Conservation (phyloP, 2,888 invertebrate species). For the Thumatha senex region DNA sequence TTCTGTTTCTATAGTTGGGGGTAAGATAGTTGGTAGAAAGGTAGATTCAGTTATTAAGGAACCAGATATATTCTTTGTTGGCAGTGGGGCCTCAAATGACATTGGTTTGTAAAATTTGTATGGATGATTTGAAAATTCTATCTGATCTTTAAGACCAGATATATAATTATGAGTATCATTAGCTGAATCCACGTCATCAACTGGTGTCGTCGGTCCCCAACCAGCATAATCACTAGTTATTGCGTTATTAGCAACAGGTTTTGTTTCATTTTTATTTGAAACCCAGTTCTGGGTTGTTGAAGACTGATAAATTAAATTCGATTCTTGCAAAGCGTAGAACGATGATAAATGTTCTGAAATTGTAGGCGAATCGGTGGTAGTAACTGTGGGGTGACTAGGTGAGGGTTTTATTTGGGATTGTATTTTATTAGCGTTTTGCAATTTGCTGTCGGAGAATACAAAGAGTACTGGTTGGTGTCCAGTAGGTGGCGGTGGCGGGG, state of each 20-base stretch:
- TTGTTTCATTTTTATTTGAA: constrained; percentile 53
- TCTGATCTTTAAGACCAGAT: constrained; percentile 47
- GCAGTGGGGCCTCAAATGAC: constrained; percentile 64
- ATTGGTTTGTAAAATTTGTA: constrained; percentile 69
- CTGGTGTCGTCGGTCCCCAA: constrained; percentile 76
- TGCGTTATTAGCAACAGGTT: constrained; percentile 48
- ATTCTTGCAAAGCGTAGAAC: constrained; percentile 83
- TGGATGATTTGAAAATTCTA: constrained; percentile 52
- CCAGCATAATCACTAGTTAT: constrained; percentile 77
- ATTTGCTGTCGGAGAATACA: constrained; percentile 55
- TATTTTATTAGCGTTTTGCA: constrained; percentile 30
- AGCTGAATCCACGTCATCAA: constrained; percentile 50
- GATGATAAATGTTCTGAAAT: constrained; percentile 53
- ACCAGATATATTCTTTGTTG: constrained; percentile 52
- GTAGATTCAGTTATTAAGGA: constrained; percentile 45
- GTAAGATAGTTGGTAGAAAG: constrained; percentile 64
- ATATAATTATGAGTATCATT: constrained; percentile 74
- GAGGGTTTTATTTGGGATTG: constrained; percentile 35
- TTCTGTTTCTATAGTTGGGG: constrained; percentile 39
- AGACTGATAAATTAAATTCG: constrained; percentile 86
- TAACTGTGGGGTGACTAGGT: constrained; percentile 40
- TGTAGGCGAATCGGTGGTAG: constrained; percentile 45
- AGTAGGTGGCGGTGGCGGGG: constrained; percentile 85
- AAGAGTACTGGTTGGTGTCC: constrained; percentile 66
- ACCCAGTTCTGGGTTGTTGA: constrained; percentile 81